Conservation (phyloP, 2,113 vertebrate genomes). For the Poecilia latipinna region DNA sequence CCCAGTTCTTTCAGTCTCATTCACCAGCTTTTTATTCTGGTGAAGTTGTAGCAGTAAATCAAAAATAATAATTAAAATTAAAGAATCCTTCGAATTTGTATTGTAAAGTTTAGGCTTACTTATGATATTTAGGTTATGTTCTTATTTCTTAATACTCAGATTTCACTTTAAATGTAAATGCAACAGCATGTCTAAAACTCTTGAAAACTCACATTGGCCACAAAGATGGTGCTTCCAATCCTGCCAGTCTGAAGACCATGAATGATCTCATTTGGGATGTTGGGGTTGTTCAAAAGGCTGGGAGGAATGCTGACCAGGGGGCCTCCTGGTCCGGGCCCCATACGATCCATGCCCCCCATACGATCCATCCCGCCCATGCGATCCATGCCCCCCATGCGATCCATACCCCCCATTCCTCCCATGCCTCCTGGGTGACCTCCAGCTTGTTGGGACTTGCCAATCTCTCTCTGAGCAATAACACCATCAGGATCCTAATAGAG, state of each 20-base stretch:
- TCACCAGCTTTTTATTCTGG: too few species aligned
- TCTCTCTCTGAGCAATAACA: slow-evolving; percentile 91
- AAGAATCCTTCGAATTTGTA: too few species aligned
- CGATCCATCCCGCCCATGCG: slow-evolving; percentile 62
- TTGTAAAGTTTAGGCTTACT: too few species aligned
- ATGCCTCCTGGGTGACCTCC: slow-evolving; percentile 77
- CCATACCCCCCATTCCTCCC: slow-evolving; percentile 79
- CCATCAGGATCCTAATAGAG: slow-evolving; percentile 89
- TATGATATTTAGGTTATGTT: too few species aligned
- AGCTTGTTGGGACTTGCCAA: slow-evolving; percentile 84
- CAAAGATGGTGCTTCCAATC: slow-evolving; percentile 94
- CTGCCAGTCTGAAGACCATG: slow-evolving; percentile 95
- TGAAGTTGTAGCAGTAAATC: too few species aligned
- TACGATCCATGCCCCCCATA: slow-evolving; percentile 71
- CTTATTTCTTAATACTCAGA: background rate
- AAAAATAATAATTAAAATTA: background rate
- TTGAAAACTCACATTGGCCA: slow-evolving; percentile 89
- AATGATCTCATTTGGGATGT: slow-evolving; percentile 96
- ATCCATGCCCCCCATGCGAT: slow-evolving; percentile 43
- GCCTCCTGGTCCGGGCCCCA: slow-evolving; percentile 82
- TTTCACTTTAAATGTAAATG: background rate
- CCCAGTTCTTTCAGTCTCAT: too few species aligned
- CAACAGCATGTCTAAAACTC: background rate
- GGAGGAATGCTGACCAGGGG: slow-evolving; percentile 91
- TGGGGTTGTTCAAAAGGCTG: slow-evolving; percentile 95